Percentiles rank a stretch among this genome's conserved stretches.
Conservation (phyloP, 2,888 invertebrate genomes). For the Elegia similella region DNA sequence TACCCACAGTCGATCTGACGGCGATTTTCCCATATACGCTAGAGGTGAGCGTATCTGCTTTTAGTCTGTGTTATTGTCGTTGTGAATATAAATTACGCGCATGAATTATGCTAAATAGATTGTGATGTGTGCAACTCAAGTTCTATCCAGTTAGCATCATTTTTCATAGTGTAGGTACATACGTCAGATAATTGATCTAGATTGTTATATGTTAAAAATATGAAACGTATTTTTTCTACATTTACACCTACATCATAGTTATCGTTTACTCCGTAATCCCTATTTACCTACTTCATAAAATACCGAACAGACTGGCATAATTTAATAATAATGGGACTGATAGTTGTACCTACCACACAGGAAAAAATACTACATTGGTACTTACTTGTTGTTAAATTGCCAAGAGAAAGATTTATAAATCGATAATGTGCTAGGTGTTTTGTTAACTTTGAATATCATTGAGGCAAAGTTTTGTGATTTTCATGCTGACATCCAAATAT, state of each 20-base stretch:
- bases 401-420: background rate
- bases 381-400: background rate
- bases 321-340: no score
- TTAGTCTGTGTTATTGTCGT: slow-evolving; percentile 26
- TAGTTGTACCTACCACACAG: no score
- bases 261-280: no score
- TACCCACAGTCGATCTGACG: slow-evolving; percentile 92
- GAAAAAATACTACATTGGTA: no score
- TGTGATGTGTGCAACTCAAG: background rate
- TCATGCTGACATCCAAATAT: no score
- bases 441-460: background rate
- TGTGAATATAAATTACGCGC: slow-evolving; percentile 23
- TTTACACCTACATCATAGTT: no score
- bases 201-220: no score
- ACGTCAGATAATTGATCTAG: no score
- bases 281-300: no score
- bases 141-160: background rate
- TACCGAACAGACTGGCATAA: no score
- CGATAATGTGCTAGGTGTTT: background rate
- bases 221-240: no score
- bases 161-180: background rate
- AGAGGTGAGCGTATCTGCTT: slow-evolving; percentile 82
- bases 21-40: slow-evolving; percentile 91
- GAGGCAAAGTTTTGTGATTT: no score
- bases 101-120: slow-evolving; percentile 19